Evolutionary conservation across 2,888 invertebrate genomes (phyloP), one percentile per base, ranked within the genome.

Genomic region (Ethmia dodecea): DNA sequence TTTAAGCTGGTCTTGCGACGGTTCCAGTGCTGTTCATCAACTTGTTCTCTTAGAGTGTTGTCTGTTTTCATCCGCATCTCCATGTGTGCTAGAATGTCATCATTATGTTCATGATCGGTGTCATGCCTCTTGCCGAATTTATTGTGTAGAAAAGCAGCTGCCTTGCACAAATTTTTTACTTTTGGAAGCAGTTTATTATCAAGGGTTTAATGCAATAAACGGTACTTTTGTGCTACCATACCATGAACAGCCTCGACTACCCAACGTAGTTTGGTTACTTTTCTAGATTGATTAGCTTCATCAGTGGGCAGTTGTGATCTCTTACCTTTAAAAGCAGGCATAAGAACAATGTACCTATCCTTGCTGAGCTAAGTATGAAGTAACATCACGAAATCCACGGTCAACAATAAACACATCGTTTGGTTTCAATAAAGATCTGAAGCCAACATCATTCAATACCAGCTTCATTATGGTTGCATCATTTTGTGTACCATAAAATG

Each of bases 211-310:
- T 35, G 15, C 22, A 30, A 13, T 5, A 34, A 14, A 10, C 14
- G 11, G 18, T 34, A 34, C 18, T 34, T 34, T 14, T 34, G 11
- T 20, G 4, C 8, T 18, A 18, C 8, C 4, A 18, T 8, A 8
- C 37, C 37, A 13, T 37, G 37, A 12, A 37, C 32, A 8, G 37
- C 22, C 25, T 37, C 37, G 9, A 37, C 37, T 16, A 37, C 37
- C 37, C 32, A 37, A 4, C 37, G 18, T 14, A 37, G 5, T 37
- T 37, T 37, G 8, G 37, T 37, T 5, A 37, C 25, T 5, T 8
- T 3, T 25, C 37, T 14, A 11, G 37, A 25, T 16, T 28, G 8
- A 29, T 37, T 37, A 8, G 37, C 15, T 32, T 35, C 35, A n/a
- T 6, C 9, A 3, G 35, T 35, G 12, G 3, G 8, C 4, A 35